Conservation (phyloP, 1,140 invertebrate species). For the Drosophila sp. region DNA sequence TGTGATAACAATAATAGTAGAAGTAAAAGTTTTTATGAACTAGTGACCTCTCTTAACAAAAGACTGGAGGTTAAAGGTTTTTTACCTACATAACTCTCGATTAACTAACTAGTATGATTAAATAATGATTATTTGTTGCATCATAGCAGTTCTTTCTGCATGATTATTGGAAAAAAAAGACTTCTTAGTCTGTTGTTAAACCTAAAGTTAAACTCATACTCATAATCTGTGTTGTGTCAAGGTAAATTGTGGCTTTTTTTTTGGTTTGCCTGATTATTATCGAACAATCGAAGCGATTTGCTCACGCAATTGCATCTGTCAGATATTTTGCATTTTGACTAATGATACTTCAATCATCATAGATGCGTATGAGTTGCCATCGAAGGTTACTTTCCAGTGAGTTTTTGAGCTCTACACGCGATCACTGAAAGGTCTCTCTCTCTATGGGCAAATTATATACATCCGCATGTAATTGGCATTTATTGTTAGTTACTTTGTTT, state of each 20-base stretch:
- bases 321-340: slow-evolving; percentile 41
- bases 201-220: neutral
- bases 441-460: neutral
- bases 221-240: slow-evolving; percentile 37
- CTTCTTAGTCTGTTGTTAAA: slow-evolving; percentile 5
- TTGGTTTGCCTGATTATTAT: slow-evolving; percentile 13
- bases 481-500: neutral
- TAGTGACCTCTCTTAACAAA: neutral
- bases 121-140: slow-evolving; percentile 28
- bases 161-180: slow-evolving; percentile 1
- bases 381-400: slow-evolving; percentile 31
- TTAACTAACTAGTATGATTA: slow-evolving; percentile 24
- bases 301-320: slow-evolving; percentile 43
- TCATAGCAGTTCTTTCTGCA: slow-evolving; percentile 26
- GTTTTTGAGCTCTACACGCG: neutral
- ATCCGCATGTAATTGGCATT: slow-evolving; percentile 1
- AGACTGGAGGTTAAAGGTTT: neutral
- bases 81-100: slow-evolving; percentile 10
- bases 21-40: slow-evolving; percentile 1
- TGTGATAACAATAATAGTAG: neutral
- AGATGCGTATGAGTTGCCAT: slow-evolving; percentile 36
- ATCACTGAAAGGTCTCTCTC: neutral
- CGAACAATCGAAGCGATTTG: slow-evolving; percentile 34
- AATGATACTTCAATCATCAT: slow-evolving; percentile 41
- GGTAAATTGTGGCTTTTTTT: slow-evolving; percentile 33